A percentile compares a stretch with the other conserved stretches of the same genome.
Conservation (phyloP, 2,113 vertebrate species). For the Plestiodon gilberti region DNA sequence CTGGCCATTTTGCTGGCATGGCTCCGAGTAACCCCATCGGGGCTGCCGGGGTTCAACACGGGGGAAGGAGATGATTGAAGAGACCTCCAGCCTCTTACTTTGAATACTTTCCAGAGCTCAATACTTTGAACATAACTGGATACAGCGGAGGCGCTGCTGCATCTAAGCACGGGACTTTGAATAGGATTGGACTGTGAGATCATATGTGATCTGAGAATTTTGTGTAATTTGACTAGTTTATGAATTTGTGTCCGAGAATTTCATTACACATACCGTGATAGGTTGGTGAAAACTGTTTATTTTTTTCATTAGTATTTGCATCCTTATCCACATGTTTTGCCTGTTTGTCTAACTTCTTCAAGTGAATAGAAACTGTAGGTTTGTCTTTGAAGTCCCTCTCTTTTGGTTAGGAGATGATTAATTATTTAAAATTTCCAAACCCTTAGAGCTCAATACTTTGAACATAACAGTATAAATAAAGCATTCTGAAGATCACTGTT, state of each 20-base stretch:
- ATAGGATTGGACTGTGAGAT: too few species aligned
- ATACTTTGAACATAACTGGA: too few species aligned
- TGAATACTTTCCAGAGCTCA: too few species aligned
- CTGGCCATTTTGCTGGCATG: too few species aligned
- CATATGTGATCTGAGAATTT: neutral
- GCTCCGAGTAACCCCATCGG: too few species aligned
- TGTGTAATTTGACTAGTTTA: conserved; percentile 37
- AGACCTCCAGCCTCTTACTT: too few species aligned
- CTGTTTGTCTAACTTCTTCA: conserved; percentile 52
- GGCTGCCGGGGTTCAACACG: too few species aligned
- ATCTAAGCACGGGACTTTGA: too few species aligned
- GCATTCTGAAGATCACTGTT: conserved; percentile 67
- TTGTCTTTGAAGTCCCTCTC: conserved; percentile 69
- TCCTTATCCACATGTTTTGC: conserved; percentile 28
- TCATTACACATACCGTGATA: conserved; percentile 12
- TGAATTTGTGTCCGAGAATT: conserved; percentile 35
- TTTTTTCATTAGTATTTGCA: conserved; percentile 10
- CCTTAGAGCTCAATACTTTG: conserved; percentile 67
- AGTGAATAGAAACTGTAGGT: conserved; percentile 52
- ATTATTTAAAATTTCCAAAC: conserved; percentile 74
- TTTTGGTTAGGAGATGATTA: conserved; percentile 72
- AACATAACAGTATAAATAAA: conserved; percentile 68
- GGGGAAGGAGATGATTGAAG: too few species aligned
- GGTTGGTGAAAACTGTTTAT: conserved; percentile 20
- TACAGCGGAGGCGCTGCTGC: too few species aligned